Evolutionary conservation across 2,888 invertebrate species (phyloP), one percentile per base, ranked within the genome.

Genomic region (Automeris io): DNA sequence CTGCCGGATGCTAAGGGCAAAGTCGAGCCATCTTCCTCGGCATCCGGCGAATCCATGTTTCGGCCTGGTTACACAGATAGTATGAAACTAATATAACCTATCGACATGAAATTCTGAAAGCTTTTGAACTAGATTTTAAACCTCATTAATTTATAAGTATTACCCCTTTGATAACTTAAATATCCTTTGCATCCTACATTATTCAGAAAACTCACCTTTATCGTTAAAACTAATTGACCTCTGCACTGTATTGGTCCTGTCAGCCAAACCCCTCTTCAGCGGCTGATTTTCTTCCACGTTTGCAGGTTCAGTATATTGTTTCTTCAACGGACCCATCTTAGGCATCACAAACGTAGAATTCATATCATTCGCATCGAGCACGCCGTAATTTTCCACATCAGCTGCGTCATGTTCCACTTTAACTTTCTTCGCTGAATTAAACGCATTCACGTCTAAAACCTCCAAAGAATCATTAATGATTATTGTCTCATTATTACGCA

Each of bases 311-410:
- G 62, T 24, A 0, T 53, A 42, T 12, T 67, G 40, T 19, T 68
- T 71, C 42, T 67, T 70, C 40, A 60, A 33, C 0, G 50, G 50
- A 7, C 78, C 73, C 45, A 72, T 49, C 23, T 81, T 83, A 0
- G 73, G 69, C 42, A 87, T 49, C 5, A 87, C 83, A 43, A 87
- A 85, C 0, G 87, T 87, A 0, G 85, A 86, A 46, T 87, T 86
- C 57, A 87, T 59, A 41, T 81, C 68, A 1, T 72, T 72, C 0
- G 77, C 64, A 33, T 85, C 74, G 2, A 86, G 64, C 1, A 47
- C 36, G 0, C 51, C 60, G 41, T 49, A 66, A 41, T 81, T 81
- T 43, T 81, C 77, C 0, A 75, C 29, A 7, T 75, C 73, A 1
- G 51, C 22, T 0, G 51, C 41, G 18, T 67, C 60, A 11, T 51